phyloP scores from a whole-genome alignment of 1,140 invertebrate species.

The Drosophila seguyi region DNA sequence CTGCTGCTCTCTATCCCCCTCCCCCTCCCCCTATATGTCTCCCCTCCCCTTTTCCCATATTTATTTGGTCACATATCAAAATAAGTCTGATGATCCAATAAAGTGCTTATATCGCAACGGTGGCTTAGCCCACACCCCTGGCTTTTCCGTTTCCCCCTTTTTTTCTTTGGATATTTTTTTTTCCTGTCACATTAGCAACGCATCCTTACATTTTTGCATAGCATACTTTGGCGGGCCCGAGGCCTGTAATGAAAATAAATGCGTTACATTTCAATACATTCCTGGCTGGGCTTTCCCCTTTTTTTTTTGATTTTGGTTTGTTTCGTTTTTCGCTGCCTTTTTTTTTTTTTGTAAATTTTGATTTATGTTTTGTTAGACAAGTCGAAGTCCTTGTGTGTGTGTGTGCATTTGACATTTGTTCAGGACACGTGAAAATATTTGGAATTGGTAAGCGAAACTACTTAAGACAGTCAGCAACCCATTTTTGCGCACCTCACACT shows the following conservation, averaged over 20 bases:
- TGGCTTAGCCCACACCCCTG: conserved; percentile 58
- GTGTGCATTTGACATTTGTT: conserved; percentile 76
- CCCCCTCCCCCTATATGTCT: conserved; percentile 32
- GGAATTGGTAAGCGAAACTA: conserved; percentile 57
- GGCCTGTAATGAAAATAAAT: conserved; percentile 79
- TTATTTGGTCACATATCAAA: conserved; percentile 77
- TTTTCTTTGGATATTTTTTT: conserved; percentile 9
- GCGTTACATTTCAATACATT: conserved; percentile 84
- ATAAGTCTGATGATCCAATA: conserved; percentile 84
- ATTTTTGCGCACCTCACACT: neutral
- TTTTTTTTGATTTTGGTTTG: conserved; percentile 17
- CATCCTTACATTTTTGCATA: conserved; percentile 61
- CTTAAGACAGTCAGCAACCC: conserved; percentile 56
- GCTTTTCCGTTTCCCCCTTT: neutral
- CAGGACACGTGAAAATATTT: conserved; percentile 81
- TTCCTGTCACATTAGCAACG: conserved; percentile 44
- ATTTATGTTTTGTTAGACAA: conserved; percentile 61
- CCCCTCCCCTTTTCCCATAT: conserved; percentile 51
- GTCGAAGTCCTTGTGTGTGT: conserved; percentile 30
- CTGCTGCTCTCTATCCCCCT: neutral
- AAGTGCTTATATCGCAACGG: conserved; percentile 78
- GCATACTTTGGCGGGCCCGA: conserved; percentile 69
- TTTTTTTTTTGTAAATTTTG: conserved; percentile 43
- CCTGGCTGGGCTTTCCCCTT: conserved; percentile 12
- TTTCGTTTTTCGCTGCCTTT: conserved; percentile 8